Evolutionary conservation across 1,140 invertebrate species (phyloP), one percentile per base, ranked within the genome.

Genomic region (Halictus rubicundus): DNA sequence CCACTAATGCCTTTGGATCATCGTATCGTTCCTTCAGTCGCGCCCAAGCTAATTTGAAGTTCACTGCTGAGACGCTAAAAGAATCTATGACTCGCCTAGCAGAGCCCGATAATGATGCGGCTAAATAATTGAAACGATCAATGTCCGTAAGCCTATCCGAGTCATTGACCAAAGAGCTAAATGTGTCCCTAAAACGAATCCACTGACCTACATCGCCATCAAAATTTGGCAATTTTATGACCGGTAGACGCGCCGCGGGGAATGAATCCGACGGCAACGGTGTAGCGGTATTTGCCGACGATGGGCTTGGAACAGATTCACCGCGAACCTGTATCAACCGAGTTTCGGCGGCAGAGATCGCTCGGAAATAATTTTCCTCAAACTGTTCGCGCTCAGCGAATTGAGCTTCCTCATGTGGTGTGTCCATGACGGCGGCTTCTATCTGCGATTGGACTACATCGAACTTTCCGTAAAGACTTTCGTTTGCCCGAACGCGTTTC

Each of bases 1-100:
- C 42, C 1, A 10, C 8, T 10, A 12, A 10, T 8, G 42, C 9
- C 42, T 46, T 46, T 12, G 87, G 84, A 59, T 89, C 88, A 12
- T 90, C 81, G 64, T 84, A 91, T 9, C 88, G 46, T 8, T 85
- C 74, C 27, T 84, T 87, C 7, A 91, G 9, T 0, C 80, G 42
- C 4, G 80, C 49, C 81, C 81, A 86, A 0, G 86, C 86, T 12
- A 68, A 25, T 37, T 54, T 16, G 66, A 85, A 88, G 78, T 86
- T 87, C 25, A 9, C 63, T 4, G 68, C 81, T 0, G 74, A 78
- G 0, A 70, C 68, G 25, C 81, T 71, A 10, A 87, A 73, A 10
- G 81, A 68, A 1, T 79, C 68, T 19, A 89, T 74, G 0, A 78
- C 42, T 9, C 69, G 37, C 3, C 60, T 32, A 2, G 83, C 68